Evolutionary conservation across 2,113 vertebrate species (phyloP), one percentile per base, ranked within the genome.

Genomic region (human): DNA sequence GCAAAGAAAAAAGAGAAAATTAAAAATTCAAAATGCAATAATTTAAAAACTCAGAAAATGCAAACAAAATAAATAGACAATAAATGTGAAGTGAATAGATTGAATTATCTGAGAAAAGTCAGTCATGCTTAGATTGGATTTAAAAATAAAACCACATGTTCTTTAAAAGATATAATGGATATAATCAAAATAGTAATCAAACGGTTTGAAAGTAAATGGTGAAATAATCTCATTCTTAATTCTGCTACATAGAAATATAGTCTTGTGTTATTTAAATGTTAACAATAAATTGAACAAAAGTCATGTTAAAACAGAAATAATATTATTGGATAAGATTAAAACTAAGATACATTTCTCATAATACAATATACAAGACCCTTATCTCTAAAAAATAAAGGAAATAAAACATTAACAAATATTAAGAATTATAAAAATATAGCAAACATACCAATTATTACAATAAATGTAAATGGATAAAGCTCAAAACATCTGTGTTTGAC

Each of bases 381-480:
- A 84, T n/a, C 64, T 64, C 14, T 79, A 43, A 78, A 84, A 89
- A 89, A 79, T 52, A 50, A 83, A 93, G 27, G 25, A 89, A 86
- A 79, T 7, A 30, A 55, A 64, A 72, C 52, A 45, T 43, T 30
- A 66, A 87, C 14, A 72, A 96, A 82, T 81, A 75, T 75, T 73
- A 81, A 87, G 64, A 82, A 88, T 57, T 82, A 27, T 22, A 59
- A 32, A 59, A 43, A 9, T 90, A 43, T 76, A 52, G 40, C 10
- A 79, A 72, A 91, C 45, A 57, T 48, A 61, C 0, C 66, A 73
- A 80, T 45, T 82, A 87, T 94, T 38, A 91, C 64, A 81, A 68
- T 87, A 87, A 82, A 75, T 87, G 20, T 87, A 87, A 87, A 59
- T 82, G 76, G 55, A 91, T 82, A 87, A 82, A 94, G 57, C 57